Percentiles rank a stretch among this genome's conserved stretches.
Evolutionary conservation across 2,113 vertebrate species (phyloP).

Genomic region (Nyctereutes procyonoides): DNA sequence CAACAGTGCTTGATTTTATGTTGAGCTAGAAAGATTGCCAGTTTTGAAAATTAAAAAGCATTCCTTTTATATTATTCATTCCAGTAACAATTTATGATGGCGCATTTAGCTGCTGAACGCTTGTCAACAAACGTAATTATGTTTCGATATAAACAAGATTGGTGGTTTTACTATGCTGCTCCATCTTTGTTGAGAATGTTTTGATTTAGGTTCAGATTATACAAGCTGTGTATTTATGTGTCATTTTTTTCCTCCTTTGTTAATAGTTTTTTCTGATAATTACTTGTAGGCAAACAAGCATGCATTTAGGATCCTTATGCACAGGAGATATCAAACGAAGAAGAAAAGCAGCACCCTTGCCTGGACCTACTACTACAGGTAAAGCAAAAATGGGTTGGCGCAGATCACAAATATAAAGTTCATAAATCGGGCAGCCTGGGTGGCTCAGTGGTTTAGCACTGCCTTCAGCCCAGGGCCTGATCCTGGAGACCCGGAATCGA

Average conservation of each 20-base stretch:
- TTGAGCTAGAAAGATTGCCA: constrained; percentile 92
- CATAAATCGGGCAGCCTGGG: not conserved
- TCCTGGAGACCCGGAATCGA: too few species aligned
- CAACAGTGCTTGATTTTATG: constrained; percentile 88
- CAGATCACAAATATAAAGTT: fast-evolving
- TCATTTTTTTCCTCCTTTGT: constrained; percentile 80
- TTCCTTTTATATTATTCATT: constrained; percentile 93
- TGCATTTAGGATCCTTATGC: constrained; percentile 97
- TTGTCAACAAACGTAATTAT: constrained; percentile 97
- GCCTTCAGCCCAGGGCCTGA: too few species aligned
- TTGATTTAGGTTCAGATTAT: constrained; percentile 87
- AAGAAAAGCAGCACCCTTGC: constrained; percentile 96
- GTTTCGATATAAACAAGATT: constrained; percentile 97
- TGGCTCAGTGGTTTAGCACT: too few species aligned
- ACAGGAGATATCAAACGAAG: constrained; percentile 98
- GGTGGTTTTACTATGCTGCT: constrained; percentile 89
- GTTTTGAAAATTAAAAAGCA: constrained; percentile 96
- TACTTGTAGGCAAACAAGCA: constrained; percentile 96
- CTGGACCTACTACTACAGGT: constrained; percentile 92
- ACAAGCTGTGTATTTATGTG: constrained; percentile 84
- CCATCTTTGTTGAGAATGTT: constrained; percentile 86
- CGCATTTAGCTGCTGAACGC: constrained; percentile 91
- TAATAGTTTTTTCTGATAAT: constrained; percentile 89
- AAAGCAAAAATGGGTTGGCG: constrained; percentile 77
- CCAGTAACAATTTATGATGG: constrained; percentile 94